Evolutionary conservation across 2,888 invertebrate species (phyloP), one percentile per base, ranked within the genome.

Genomic region (Drosophila suboccidentalis): DNA sequence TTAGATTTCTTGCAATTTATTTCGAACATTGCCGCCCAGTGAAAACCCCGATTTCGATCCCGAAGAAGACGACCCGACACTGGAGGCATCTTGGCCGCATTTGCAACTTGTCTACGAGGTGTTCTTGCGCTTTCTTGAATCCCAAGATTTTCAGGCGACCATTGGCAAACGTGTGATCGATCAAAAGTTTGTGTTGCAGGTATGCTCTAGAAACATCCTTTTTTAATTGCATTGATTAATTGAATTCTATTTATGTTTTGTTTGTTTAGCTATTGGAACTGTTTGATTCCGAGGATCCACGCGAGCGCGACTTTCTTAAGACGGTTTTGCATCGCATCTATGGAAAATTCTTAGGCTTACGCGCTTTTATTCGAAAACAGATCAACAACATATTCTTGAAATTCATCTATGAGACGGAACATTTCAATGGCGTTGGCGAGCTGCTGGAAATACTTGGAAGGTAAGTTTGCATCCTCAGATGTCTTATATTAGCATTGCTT

Each of bases 331-430:
- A 99, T 94, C 96, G 98, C 94, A 98, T 99, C 94, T 99, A 99
- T 93, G 98, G 98, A 68, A 99, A 99, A 94, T 98, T 99, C 94
- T 94, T 99, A 90, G 98, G 98, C 68, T 95, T 98, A 81, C 95
- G 99, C 92, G 98, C 98, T 90, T 98, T 98, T 94, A 98, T 99
- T 93, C 95, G 99, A 93, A 98, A 98, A 95, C 98, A 98, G 94
- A 98, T 98, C 92, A 98, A 98, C 94, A 98, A 99, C 94, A 98
- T 98, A 93, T 98, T 98, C 91, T 93, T 80, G 93, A 97, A 98
- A 94, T 99, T 99, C 95, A 98, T 99, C 93, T 99, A 98, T 94
- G 99, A 99, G 95, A 98, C 98, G 88, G 99, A 99, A 93, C 98
- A 97, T 93, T 98, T 98, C 94, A 99, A 99, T 93, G 99, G 99